Evolutionary conservation across 1,140 invertebrate genomes (phyloP).

Genomic region (Maniola jurtina): DNA sequence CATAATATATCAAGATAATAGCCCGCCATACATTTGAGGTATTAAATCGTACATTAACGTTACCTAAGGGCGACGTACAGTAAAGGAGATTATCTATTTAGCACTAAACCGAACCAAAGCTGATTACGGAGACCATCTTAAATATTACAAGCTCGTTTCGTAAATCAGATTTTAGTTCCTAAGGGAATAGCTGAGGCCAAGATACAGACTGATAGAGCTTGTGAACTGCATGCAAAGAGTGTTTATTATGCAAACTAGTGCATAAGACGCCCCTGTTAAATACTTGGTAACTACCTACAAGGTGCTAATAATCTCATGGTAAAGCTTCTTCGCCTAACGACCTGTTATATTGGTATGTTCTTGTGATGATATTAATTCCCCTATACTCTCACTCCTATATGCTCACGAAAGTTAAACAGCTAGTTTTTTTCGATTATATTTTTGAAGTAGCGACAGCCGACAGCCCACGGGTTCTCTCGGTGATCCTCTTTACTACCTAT

Average conservation of each 20-base stretch:
- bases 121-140: constrained; percentile 53
- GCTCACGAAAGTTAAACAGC: too few relatives aligned
- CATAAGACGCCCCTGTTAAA: constrained; percentile 18
- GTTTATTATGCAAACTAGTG: constrained; percentile 38
- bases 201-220: constrained; percentile 39
- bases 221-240: constrained; percentile 47
- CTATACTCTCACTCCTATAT: too few relatives aligned
- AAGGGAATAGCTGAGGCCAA: constrained; percentile 36
- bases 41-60: constrained; percentile 36
- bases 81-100: constrained; percentile 42
- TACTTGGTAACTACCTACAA: constrained; percentile 24
- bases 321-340: constrained; percentile 20
- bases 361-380: background rate
- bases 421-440: too few relatives aligned
- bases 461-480: too few relatives aligned
- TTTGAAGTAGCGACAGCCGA: too few relatives aligned
- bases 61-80: constrained; percentile 36
- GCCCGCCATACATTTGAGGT: constrained; percentile 23
- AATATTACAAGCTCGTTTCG: constrained; percentile 53
- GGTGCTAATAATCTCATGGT: constrained; percentile 18
- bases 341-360: constrained; percentile 1
- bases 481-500: too few relatives aligned
- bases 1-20: constrained; percentile 32
- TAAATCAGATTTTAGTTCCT: constrained; percentile 51
- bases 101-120: constrained; percentile 39